Base-by-base conservation (phyloP, 2,888 invertebrate genomes). In the Cheiracanthium punctorium region DNA sequence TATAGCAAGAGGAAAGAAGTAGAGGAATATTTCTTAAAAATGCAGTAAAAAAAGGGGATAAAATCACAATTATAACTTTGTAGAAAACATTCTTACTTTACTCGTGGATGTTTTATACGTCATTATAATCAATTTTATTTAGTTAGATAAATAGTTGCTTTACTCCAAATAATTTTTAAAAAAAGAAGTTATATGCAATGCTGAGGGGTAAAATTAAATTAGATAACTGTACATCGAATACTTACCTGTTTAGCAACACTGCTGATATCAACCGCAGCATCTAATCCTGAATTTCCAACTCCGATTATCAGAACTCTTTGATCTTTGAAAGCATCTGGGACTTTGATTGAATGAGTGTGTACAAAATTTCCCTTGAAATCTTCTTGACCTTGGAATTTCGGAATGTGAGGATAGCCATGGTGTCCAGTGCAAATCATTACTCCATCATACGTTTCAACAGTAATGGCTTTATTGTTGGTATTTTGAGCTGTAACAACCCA, bases 401-500 rank as follows among this genome's bases (percentile, higher is more conserved):
- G 93, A 32, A 90, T 87, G 75, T 91, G 89, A 0, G 93, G 92
- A 52, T 90, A 89, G 0, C 91, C 91, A 89, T 92, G 93, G 88
- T 93, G 93, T 1, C 93, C 93, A 0, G 91, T 91, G 88, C 92
- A 92, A 0, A 93, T 90, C 90, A 93, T 90, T 0, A 93, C 92
- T 1, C 91, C 92, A 88, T 93, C 92, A 89, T 72, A 88, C 17
- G 69, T 48, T 79, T 87, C 67, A n/a, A 48, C 73, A 12, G 32
- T 48, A 7, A 52, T 30, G 10, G 20, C 24, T 32, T 65, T 41
- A 7, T 75, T 32, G 14, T 65, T 30, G 1, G 58, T 37, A 24
- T 67, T 48, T 41, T 70, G 58, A 1, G 84, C 30, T 7, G 41
- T 69, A 14, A 88, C 71, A 33, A 69, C 65, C 88, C 87, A 88